phyloP scores from a whole-genome alignment of 2,113 vertebrate species.

The Macrotis lagotis region DNA sequence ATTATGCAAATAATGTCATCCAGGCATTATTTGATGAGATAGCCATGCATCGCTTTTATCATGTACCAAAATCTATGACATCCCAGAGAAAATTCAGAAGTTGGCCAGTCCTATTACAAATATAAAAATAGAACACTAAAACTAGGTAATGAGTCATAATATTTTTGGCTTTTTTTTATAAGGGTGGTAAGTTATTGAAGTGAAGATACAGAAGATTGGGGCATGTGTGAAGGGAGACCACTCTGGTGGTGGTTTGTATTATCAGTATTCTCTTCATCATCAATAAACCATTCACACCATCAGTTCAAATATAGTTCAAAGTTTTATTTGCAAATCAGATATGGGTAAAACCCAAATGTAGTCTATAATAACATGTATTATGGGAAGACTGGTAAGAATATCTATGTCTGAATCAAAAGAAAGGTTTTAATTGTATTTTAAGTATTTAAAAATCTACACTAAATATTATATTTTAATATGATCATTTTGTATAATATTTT shows the following conservation, averaged over 20 bases:
- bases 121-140: neutral
- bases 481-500: neutral
- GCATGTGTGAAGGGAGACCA: neutral
- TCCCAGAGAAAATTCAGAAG: constrained; percentile 36
- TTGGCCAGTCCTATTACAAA: neutral
- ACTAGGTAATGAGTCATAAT: neutral
- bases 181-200: neutral
- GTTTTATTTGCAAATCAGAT: neutral
- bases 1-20: neutral
- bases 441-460: neutral
- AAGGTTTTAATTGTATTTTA: too few species aligned
- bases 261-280: neutral
- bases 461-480: neutral
- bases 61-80: neutral
- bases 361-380: neutral
- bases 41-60: neutral
- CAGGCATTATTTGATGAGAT: neutral
- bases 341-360: neutral
- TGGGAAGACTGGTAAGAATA: neutral
- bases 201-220: neutral
- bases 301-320: neutral
- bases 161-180: neutral
- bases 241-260: neutral
- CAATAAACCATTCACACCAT: neutral
- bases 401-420: neutral